A percentile compares a stretch with the other conserved stretches of the same genome.
Conservation (phyloP, 1,140 invertebrate genomes). For the Drosophila oshimai region DNA sequence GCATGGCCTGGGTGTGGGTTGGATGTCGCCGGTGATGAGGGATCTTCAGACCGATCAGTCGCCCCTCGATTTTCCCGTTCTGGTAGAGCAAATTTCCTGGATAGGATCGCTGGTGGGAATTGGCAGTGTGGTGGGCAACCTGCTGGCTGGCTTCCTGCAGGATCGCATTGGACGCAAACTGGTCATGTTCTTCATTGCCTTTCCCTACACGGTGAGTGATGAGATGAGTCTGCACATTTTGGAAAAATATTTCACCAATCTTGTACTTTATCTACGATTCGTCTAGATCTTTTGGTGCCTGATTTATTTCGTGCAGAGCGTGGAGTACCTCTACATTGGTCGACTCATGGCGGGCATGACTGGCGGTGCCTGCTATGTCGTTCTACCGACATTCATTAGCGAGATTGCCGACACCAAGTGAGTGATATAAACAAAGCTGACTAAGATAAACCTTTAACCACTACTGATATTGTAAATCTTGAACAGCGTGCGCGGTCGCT, state of each 20-base stretch:
- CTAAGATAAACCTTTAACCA: too few species aligned
- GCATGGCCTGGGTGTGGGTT: slow-evolving; percentile 82
- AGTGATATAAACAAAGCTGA: neutral
- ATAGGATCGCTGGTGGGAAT: slow-evolving; percentile 70
- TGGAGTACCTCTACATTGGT: slow-evolving; percentile 71
- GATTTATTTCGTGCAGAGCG: slow-evolving; percentile 54
- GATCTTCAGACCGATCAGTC: slow-evolving; percentile 71
- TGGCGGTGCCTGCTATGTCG: slow-evolving; percentile 58
- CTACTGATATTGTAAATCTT: neutral
- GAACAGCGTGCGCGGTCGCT: slow-evolving; percentile 87
- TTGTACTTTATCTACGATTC: neutral
- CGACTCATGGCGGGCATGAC: slow-evolving; percentile 81
- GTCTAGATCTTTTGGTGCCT: slow-evolving; percentile 56
- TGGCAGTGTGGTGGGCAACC: slow-evolving; percentile 67
- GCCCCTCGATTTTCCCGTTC: slow-evolving; percentile 56
- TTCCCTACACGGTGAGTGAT: slow-evolving; percentile 60
- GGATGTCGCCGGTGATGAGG: slow-evolving; percentile 81
- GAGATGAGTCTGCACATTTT: neutral
- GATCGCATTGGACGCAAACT: slow-evolving; percentile 67
- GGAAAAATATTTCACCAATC: neutral
- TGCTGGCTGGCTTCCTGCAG: slow-evolving; percentile 46
- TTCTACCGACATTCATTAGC: slow-evolving; percentile 63
- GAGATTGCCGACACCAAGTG: slow-evolving; percentile 74
- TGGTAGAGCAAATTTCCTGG: slow-evolving; percentile 63
- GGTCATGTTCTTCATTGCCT: slow-evolving; percentile 33